Evolutionary conservation across 2,797 vertebrate genomes (phyloP).

Genomic region (Pterois miles): DNA sequence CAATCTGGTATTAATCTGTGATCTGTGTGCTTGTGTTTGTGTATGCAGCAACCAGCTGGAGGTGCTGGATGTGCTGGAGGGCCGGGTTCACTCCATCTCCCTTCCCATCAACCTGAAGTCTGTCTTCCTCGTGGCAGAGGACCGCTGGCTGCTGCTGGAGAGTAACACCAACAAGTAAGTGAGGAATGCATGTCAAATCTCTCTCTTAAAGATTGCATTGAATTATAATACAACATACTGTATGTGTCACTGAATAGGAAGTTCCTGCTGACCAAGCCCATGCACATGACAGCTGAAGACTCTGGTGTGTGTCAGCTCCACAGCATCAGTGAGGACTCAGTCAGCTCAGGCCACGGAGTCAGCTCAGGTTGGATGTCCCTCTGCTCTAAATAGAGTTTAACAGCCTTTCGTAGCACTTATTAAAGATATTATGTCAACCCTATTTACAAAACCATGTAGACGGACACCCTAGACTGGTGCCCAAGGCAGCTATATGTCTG

Average conservation of each 20-base stretch:
- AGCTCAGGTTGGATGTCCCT: slow-evolving; percentile 78
- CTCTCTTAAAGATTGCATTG: not conserved
- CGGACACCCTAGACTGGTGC: too few species aligned
- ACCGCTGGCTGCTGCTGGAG: slow-evolving; percentile 94
- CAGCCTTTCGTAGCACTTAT: too few species aligned
- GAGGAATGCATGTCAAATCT: not conserved
- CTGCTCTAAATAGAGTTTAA: not conserved
- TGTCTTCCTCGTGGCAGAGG: slow-evolving; percentile 93
- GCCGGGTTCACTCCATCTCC: slow-evolving; percentile 88
- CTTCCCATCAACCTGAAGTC: slow-evolving; percentile 90
- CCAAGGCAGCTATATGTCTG: not conserved
- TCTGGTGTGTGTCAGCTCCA: slow-evolving; percentile 91
- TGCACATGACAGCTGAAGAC: slow-evolving; percentile 86
- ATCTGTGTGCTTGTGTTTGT: not conserved
- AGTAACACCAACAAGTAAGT: slow-evolving; percentile 88
- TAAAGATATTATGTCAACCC: not conserved
- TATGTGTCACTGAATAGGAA: slow-evolving; percentile 82
- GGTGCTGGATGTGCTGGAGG: slow-evolving; percentile 94
- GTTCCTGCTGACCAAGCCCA: slow-evolving; percentile 93
- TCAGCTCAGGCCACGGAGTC: slow-evolving; percentile 86
- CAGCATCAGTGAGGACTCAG: slow-evolving; percentile 86
- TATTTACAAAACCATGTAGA: not conserved
- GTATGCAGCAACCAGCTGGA: slow-evolving; percentile 86
- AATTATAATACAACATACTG: accelerated
- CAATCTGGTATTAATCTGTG: not conserved